Evolutionary conservation across 2,888 invertebrate species (phyloP).

Genomic region (Sinelater perroti): DNA sequence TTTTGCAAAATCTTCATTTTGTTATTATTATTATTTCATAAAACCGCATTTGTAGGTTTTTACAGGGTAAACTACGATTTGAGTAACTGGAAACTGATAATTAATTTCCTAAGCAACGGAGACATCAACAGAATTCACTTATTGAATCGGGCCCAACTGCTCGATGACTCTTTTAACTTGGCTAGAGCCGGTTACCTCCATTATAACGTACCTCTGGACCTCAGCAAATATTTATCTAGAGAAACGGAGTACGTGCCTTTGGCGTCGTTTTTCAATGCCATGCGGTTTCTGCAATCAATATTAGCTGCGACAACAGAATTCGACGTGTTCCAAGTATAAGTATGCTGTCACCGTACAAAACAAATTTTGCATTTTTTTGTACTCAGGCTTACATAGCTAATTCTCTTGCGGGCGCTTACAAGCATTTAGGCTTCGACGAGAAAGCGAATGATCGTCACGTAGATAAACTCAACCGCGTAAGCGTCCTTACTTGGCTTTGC

Average conservation of each 20-base stretch:
- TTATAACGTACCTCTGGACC: slow-evolving; percentile 64
- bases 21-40: too few species aligned
- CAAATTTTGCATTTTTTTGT: too few species aligned
- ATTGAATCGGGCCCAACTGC: slow-evolving; percentile 76
- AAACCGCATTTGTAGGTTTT: slow-evolving; percentile 67
- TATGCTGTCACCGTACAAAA: too few species aligned
- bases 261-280: slow-evolving; percentile 56
- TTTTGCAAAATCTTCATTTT: too few species aligned
- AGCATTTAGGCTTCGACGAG: slow-evolving; percentile 44
- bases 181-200: slow-evolving; percentile 68
- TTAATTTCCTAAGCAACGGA: slow-evolving; percentile 59
- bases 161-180: slow-evolving; percentile 77
- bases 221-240: slow-evolving; percentile 67
- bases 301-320: neutral
- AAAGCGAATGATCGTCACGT: slow-evolving; percentile 51
- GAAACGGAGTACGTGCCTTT: slow-evolving; percentile 73
- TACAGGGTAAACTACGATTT: slow-evolving; percentile 78
- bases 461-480: slow-evolving; percentile 56
- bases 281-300: slow-evolving; percentile 54
- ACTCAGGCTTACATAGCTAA: slow-evolving; percentile 17
- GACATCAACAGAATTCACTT: slow-evolving; percentile 64
- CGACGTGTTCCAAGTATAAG: neutral
- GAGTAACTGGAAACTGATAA: slow-evolving; percentile 71
- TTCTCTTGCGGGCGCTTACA: slow-evolving; percentile 24
- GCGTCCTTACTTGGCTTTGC: slow-evolving; percentile 47